These are phyloP conservation scores for Synergus itoensis DNA, from an alignment of 2,888 invertebrate genomes.

Conservation along the genomic window DNA sequence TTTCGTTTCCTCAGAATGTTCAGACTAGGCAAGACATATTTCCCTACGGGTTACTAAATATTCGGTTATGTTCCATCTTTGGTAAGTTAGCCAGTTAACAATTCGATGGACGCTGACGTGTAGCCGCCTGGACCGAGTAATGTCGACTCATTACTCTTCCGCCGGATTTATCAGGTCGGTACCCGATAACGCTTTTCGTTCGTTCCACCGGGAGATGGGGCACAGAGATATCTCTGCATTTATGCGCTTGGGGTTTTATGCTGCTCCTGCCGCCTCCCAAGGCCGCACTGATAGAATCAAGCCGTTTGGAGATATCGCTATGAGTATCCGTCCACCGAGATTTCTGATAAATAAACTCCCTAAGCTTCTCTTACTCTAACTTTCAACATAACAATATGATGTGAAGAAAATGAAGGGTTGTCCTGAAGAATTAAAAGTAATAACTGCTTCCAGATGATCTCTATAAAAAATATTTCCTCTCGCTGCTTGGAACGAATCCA, in stretches of 20 bases:
- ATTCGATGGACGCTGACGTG: constrained; percentile 60
- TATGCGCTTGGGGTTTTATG: constrained; percentile 60
- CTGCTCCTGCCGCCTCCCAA: constrained; percentile 41
- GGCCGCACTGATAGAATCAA: constrained; percentile 15
- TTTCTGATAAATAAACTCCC: constrained; percentile 11
- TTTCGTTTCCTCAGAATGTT: background rate
- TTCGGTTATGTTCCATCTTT: background rate
- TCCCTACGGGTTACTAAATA: background rate
- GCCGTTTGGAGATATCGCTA: constrained; percentile 12
- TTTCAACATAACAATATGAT: background rate
- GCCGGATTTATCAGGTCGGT: constrained; percentile 72
- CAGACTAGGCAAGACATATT: background rate
- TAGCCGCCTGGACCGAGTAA: constrained; percentile 66
- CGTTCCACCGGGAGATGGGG: constrained; percentile 68
- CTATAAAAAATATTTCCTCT: background rate
- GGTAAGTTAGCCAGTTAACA: constrained; percentile 43
- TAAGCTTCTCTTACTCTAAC: background rate
- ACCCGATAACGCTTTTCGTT: constrained; percentile 71
- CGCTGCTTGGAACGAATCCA: background rate
- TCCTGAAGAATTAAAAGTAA: background rate
- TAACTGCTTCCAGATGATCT: background rate
- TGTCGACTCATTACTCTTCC: constrained; percentile 74
- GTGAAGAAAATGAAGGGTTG: background rate
- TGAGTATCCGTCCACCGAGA: constrained; percentile 21
- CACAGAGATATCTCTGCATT: constrained; percentile 71